Conservation (phyloP, 2,113 vertebrate species). For the Orthonyx spaldingii region DNA sequence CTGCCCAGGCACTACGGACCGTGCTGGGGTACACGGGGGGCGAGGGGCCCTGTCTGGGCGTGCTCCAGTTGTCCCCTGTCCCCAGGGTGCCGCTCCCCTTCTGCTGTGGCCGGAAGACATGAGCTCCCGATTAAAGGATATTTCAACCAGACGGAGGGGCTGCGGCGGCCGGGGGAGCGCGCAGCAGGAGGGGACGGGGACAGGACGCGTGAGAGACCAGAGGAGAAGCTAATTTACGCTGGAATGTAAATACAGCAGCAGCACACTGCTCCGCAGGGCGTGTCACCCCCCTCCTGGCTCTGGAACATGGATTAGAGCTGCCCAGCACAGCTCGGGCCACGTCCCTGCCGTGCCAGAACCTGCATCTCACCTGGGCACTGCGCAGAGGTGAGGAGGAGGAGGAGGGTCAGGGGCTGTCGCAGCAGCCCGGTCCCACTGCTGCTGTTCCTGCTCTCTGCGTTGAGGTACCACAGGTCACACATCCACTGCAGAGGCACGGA, state of each 20-base stretch:
- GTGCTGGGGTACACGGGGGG: not conserved
- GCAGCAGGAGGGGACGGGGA: not conserved
- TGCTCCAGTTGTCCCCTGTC: not conserved
- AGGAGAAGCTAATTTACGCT: not conserved
- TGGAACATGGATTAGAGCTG: not conserved
- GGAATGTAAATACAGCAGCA: constrained; percentile 47
- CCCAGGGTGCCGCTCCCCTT: not conserved
- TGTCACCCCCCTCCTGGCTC: not conserved
- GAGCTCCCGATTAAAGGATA: not conserved
- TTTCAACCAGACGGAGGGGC: not conserved
- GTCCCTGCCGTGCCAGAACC: not conserved
- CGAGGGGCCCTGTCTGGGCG: fast-evolving
- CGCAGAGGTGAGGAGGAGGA: not conserved
- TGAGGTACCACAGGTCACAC: fast-evolving
- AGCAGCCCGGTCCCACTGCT: not conserved
- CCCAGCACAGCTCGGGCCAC: not conserved
- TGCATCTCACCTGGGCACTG: fast-evolving
- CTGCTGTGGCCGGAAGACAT: not conserved
- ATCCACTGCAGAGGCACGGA: not conserved
- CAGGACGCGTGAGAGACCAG: not conserved
- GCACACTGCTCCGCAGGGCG: not conserved
- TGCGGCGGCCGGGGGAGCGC: not conserved
- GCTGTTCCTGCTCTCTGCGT: not conserved
- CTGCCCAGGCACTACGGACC: fast-evolving
- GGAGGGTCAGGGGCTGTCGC: not conserved